These are phyloP conservation scores for Dicrostonyx torquatus DNA, from an alignment of 2,797 vertebrate species.

Conservation along the genomic window DNA sequence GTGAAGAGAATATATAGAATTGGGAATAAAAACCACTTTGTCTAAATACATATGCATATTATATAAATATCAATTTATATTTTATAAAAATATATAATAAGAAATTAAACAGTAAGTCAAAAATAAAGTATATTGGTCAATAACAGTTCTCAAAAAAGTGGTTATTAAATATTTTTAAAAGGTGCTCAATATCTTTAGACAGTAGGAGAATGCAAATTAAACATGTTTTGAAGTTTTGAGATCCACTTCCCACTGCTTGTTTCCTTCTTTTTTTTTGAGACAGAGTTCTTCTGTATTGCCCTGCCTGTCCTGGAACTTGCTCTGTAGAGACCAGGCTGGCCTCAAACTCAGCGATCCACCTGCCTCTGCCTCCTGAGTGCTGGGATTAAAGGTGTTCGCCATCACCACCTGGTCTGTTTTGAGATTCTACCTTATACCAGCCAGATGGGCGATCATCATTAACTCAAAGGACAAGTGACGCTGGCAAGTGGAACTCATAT, in stretches of 20 bases:
- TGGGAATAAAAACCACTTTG: too few species aligned
- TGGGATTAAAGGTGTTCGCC: not conserved
- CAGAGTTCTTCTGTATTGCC: not conserved
- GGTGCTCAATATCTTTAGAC: not conserved
- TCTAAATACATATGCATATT: not conserved
- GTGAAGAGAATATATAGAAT: not conserved
- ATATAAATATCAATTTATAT: not conserved
- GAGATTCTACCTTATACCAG: not conserved
- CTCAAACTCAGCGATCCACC: not conserved
- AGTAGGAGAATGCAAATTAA: not conserved
- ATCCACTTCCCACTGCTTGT: not conserved
- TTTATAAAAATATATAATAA: not conserved
- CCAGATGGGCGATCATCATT: not conserved
- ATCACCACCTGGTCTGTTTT: not conserved
- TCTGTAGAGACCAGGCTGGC: not conserved
- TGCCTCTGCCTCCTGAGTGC: not conserved
- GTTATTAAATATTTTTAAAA: not conserved
- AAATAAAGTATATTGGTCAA: not conserved
- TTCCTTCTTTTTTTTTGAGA: not conserved
- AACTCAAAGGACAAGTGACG: not conserved
- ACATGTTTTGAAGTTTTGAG: not conserved
- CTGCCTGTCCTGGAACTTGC: not conserved
- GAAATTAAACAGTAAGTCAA: not conserved
- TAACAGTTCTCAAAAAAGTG: not conserved
- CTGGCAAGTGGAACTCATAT: not conserved